A percentile compares a stretch with the other conserved stretches of the same genome.
phyloP scores from a whole-genome alignment of 2,113 vertebrate genomes.

The Daubentonia madagascariensis region DNA sequence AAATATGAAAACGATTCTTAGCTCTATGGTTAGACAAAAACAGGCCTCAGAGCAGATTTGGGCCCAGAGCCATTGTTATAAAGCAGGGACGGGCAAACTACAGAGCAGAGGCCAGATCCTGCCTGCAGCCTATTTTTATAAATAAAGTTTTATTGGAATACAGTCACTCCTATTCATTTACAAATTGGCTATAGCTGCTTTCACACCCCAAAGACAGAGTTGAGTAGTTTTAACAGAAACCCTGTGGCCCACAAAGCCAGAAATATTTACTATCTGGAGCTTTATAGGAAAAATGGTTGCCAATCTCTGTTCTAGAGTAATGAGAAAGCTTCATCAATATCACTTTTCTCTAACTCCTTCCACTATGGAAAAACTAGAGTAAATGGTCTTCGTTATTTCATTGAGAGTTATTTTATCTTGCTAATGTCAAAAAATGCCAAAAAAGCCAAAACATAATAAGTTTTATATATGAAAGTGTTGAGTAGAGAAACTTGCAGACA shows the following conservation, averaged over 20 bases:
- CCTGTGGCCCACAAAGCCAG: background rate
- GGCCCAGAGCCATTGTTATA: background rate
- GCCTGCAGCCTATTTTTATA: background rate
- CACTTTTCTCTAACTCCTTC: background rate
- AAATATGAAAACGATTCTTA: background rate
- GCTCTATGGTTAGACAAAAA: background rate
- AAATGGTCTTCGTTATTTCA: background rate
- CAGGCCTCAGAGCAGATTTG: background rate
- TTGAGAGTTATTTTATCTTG: background rate
- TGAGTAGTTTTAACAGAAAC: background rate
- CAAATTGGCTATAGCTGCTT: background rate
- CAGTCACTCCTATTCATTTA: background rate
- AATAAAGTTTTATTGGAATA: conserved; percentile 32
- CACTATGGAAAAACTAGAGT: background rate
- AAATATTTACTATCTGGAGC: background rate
- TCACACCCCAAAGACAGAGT: background rate
- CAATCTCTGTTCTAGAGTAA: background rate
- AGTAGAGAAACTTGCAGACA: background rate
- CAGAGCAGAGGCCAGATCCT: background rate
- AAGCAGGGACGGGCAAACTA: background rate
- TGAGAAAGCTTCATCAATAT: background rate
- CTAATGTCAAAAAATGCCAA: background rate
- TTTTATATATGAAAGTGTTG: background rate
- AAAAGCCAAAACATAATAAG: conserved; percentile 14
- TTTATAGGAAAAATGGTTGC: background rate